Base-by-base conservation (phyloP, 2,797 vertebrate species). In the Peromyscus aztecus region DNA sequence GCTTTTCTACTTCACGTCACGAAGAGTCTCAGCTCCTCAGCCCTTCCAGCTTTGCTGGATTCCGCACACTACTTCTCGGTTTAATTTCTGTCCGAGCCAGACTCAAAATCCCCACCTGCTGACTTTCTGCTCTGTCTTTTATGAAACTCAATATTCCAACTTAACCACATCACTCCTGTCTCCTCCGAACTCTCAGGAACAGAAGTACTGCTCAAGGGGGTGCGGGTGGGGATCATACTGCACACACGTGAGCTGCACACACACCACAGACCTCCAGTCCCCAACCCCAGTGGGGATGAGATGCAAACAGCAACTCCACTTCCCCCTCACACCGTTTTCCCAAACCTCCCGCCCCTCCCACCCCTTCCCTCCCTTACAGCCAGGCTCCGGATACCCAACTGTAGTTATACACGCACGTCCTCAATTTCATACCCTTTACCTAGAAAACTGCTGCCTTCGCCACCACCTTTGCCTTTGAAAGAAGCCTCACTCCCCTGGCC, bases 361-460 rank as follows among this genome's bases (percentile, higher is more conserved):
- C 0, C 34, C 23, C 14, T 17, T 31, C 71, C 55, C 9, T 21
- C 8, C 31, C 21, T 63, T 52, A 77, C 52, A 21, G 8, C 10
- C 1, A 43, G 1, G 37, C 65, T 37, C 37, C 9, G 46, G 0
- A 77, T 4, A 34, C 27, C 40, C 21, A 29, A 46, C 1, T 0
- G 49, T 71, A 24, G 24, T 7, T 24, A 37, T 34, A 81, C 40
- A 55, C 0, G 3, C 10, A 9, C 40, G 61, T 81, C 40, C 89
- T 94, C 94, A 63, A 89, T 82, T 61, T 86, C 91, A 96, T n/a
- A 61, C 24, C 67, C 55, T 92, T 96, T 31, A 86, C 67, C 46
- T 57, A 94, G 93, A 89, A 95, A 85, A 93, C 61, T 9, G 94
- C 61, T 67, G n/a, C 69, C 46, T 82, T 87, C 4, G 16, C 52